A percentile compares a stretch with the other conserved stretches of the same genome.
phyloP scores from a whole-genome alignment of 2,888 invertebrate species.

The Euphydryas editha region DNA sequence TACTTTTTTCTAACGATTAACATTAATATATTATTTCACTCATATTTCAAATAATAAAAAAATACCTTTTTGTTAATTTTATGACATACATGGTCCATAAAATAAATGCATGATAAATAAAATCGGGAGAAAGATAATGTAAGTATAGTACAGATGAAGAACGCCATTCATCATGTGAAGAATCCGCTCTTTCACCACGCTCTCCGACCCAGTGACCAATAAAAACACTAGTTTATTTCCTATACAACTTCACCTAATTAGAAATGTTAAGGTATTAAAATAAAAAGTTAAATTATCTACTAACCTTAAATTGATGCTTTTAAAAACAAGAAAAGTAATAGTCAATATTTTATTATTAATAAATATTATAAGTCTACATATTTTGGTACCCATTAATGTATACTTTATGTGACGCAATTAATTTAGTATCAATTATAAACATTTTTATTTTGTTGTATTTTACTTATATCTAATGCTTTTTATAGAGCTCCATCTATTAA shows the following conservation, averaged over 20 bases:
- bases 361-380: neutral
- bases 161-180: conserved; percentile 73
- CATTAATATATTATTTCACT: too few species aligned
- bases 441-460: neutral
- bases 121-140: conserved; percentile 71
- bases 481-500: too few species aligned
- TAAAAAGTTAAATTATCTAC: conserved; percentile 12
- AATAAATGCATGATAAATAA: too few species aligned
- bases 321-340: conserved; percentile 18
- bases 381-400: too few species aligned
- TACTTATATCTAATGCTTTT: neutral
- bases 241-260: conserved; percentile 13
- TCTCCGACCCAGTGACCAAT: conserved; percentile 68
- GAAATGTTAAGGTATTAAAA: neutral
- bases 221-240: conserved; percentile 14
- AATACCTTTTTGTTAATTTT: too few species aligned
- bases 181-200: conserved; percentile 60
- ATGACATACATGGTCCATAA: too few species aligned
- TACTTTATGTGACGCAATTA: neutral
- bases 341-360: too few species aligned
- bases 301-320: conserved; percentile 16
- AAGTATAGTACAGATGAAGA: conserved; percentile 74
- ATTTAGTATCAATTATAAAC: neutral
- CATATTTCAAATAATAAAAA: too few species aligned
- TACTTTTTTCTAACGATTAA: too few species aligned